These are phyloP conservation scores for Henricia sp. DNA, from an alignment of 53 echinoderm and acorn worm species.

Conservation along the genomic window DNA sequence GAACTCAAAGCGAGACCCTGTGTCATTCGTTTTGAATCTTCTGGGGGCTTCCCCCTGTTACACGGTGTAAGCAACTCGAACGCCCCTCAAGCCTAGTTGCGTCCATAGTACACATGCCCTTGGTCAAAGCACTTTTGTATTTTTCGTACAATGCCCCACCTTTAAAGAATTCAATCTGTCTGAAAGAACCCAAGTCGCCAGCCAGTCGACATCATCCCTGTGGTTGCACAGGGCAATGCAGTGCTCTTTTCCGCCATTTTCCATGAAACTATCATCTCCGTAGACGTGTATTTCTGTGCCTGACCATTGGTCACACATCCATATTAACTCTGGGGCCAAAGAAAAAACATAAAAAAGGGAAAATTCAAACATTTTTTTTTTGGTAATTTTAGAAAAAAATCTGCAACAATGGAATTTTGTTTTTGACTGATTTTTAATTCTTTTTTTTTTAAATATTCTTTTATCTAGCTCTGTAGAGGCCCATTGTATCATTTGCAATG, in stretches of 20 bases:
- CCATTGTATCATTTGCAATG: no score
- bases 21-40: no score
- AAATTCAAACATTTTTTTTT: no score
- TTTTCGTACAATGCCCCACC: conserved; percentile 47
- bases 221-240: conserved; percentile 81
- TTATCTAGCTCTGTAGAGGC: no score
- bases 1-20: no score
- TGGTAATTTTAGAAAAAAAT: not conserved
- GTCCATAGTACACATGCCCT: no score
- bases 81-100: no score
- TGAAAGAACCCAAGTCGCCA: conserved; percentile 83
- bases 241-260: conserved; percentile 59
- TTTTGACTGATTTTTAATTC: not conserved
- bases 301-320: conserved; percentile 87
- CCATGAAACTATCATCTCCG: conserved; percentile 56
- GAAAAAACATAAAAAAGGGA: no score
- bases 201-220: conserved; percentile 88
- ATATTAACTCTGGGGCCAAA: conserved; percentile 75
- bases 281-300: conserved; percentile 72
- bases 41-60: no score
- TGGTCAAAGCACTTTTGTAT: no score
- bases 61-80: no score
- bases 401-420: not conserved
- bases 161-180: conserved; percentile 70
- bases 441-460: not conserved